Conservation (phyloP, 2,797 vertebrate genomes). For the Prunella strophiata region DNA sequence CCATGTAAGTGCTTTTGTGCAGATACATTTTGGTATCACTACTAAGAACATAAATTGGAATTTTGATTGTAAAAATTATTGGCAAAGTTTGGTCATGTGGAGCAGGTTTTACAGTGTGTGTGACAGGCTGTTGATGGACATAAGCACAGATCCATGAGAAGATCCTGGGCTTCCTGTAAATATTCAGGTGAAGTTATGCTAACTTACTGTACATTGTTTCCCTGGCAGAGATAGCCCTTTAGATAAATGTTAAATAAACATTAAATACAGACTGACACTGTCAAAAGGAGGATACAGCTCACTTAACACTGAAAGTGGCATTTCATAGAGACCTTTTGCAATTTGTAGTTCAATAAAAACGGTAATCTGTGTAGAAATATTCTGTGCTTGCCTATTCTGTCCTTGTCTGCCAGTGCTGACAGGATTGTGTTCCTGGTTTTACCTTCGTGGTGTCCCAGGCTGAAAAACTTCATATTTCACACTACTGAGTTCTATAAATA, state of each 20-base stretch:
- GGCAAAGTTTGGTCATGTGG: neutral
- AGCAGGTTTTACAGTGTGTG: neutral
- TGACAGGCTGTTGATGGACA: neutral
- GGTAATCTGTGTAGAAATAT: constrained; percentile 1
- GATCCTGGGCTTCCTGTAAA: neutral
- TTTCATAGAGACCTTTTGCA: constrained; percentile 2
- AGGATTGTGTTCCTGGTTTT: constrained; percentile 62
- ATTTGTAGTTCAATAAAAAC: constrained; percentile 49
- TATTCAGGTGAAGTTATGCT: neutral
- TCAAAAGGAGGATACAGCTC: neutral
- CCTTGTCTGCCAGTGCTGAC: constrained; percentile 62
- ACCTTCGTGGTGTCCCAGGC: constrained; percentile 69
- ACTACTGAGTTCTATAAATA: constrained; percentile 71
- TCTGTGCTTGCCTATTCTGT: constrained; percentile 33
- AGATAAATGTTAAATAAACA: neutral
- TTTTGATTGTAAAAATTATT: neutral
- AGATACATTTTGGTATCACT: neutral
- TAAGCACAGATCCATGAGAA: neutral
- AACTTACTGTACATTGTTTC: neutral
- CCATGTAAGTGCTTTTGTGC: neutral
- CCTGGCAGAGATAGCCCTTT: neutral
- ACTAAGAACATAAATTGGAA: neutral
- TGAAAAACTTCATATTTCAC: constrained; percentile 78
- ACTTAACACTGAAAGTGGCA: constrained; percentile 10
- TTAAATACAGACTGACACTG: neutral